These are phyloP conservation scores for Amphiura filiformis DNA, from an alignment of 35 echinoderm and acorn worm species.

Conservation along the genomic window DNA sequence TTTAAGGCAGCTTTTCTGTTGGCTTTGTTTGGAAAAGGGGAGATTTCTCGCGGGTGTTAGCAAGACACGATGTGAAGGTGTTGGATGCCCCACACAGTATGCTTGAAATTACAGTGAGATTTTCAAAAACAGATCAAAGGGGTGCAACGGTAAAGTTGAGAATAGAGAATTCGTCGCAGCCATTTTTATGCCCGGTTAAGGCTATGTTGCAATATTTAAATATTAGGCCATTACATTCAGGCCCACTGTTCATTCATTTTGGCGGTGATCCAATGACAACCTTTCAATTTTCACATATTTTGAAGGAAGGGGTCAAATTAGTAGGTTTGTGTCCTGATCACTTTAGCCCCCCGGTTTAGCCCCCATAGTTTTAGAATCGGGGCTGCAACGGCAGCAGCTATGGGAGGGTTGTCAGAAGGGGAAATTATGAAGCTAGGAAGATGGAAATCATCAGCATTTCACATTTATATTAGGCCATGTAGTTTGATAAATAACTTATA, in stretches of 20 bases:
- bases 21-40: background rate
- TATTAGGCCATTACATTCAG: background rate
- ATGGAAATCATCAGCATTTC: conserved; percentile 14
- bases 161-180: background rate
- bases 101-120: background rate
- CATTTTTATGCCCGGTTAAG: background rate
- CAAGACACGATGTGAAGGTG: background rate
- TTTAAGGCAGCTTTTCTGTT: background rate
- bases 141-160: background rate
- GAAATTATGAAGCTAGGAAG: background rate
- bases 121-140: background rate
- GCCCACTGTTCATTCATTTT: background rate
- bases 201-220: background rate
- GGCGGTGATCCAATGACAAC: background rate
- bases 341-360: background rate
- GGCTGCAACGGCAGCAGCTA: background rate
- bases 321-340: background rate
- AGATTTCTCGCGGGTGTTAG: background rate
- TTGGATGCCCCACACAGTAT: background rate
- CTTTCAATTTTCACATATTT: background rate
- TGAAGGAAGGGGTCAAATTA: background rate
- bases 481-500: no score
- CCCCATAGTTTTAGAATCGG: background rate
- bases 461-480: background rate
- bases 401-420: background rate